These are phyloP conservation scores for Antheraea pernyi DNA, from an alignment of 1,140 invertebrate genomes.

Conservation along the genomic window DNA sequence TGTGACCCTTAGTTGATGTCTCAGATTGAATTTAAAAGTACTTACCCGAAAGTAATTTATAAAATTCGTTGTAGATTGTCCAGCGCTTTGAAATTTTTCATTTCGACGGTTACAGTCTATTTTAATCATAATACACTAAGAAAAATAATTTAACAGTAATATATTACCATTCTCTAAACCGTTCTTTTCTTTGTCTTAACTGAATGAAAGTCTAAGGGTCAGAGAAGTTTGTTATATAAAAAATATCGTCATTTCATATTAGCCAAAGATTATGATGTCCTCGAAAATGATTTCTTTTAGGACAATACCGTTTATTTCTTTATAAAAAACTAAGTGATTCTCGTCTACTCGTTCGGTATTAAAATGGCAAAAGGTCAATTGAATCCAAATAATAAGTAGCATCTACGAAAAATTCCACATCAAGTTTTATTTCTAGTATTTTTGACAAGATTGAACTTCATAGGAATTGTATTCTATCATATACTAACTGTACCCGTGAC, in stretches of 20 bases:
- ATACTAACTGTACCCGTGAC: too few relatives aligned
- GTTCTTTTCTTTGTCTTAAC: not conserved
- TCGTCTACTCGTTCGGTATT: too few relatives aligned
- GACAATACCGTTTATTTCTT: too few relatives aligned
- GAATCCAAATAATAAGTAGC: too few relatives aligned
- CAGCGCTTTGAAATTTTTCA: not conserved
- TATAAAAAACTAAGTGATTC: too few relatives aligned
- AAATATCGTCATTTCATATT: not conserved
- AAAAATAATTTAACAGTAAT: not conserved
- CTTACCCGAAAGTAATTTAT: slow-evolving; percentile 43
- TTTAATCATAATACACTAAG: not conserved
- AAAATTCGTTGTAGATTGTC: slow-evolving; percentile 24
- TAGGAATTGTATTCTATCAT: too few relatives aligned
- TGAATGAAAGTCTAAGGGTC: not conserved
- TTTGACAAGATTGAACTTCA: too few relatives aligned
- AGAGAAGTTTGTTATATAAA: not conserved
- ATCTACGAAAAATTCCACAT: too few relatives aligned
- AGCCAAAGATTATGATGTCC: too few relatives aligned
- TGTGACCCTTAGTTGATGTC: slow-evolving; percentile 60
- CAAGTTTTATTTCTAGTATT: too few relatives aligned
- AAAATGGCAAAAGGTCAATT: too few relatives aligned
- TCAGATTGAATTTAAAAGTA: slow-evolving; percentile 56
- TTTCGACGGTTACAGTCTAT: not conserved
- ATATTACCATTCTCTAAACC: not conserved
- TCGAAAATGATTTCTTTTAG: too few relatives aligned